Base-by-base conservation (phyloP, 2,113 vertebrate species). In the Mus spicilegus region DNA sequence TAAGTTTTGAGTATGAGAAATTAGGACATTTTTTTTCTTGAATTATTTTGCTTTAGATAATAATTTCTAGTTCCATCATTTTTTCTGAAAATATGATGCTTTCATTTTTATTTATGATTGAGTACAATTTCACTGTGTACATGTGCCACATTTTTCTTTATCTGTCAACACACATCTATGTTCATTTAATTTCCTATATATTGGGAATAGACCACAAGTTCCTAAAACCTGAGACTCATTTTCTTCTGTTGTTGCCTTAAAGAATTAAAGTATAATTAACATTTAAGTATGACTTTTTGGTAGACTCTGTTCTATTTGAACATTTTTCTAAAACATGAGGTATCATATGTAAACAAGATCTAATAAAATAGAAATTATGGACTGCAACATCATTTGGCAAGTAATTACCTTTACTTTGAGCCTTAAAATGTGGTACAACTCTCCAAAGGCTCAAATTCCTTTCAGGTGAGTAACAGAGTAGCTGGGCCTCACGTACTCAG, bases 141-240 rank as follows among this genome's bases (percentile, higher is more conserved):
- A 11, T 36, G 19, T 51, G 36, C 1, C 19, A 51, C 5, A 51
- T 87, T 69, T 67, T 69, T 69, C 46, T 67, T 67, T 33, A 51
- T 49, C 46, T 69, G 46, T 54, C 7, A 33, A n/a, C 54, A 28
- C 42, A 33, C 42, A 69, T 22, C 9, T 24, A 51, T 33, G 46
- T 36, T 87, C 28, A 20, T 51, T 87, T 33, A 19, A 51, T 51
- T 36, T 87, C 10, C 20, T 70, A 51, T 51, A 33, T n/a, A 36
- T 70, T 51, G 30, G 70, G 30, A 87, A 69, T 51, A 70, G 85
- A n/a, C 5, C 33, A 77, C 6, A 77, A 49, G 63, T 89, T 78
- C 87, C 92, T 95, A 90, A 96, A 93, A 95, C 8, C n/a, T 87
- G 75, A 95, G 36, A 39, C 51, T 95, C 84, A 92, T 94, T 96